Base-by-base conservation (phyloP, 2,797 vertebrate species). In the Erethizon dorsatum region DNA sequence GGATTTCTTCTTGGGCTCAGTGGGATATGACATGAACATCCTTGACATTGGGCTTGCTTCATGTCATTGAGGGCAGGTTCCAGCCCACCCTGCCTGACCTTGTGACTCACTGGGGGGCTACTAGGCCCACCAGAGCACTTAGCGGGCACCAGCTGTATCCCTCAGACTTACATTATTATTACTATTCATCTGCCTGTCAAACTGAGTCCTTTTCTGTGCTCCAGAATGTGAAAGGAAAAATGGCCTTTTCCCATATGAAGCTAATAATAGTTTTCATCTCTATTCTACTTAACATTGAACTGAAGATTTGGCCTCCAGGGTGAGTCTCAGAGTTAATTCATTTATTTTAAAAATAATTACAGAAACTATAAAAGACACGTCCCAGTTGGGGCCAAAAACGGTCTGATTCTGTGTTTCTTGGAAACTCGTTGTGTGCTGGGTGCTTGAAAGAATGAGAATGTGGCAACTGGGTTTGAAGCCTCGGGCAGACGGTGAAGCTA, bases 181-280 rank as follows among this genome's bases (percentile, higher is more conserved):
- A 89, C 95, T 95, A 61, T 96, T 98, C 96, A 95, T 96, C 95
- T 94, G 78, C 97, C 92, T 97, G 69, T 97, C 97, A 97, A 95
- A 84, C 77, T 77, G 78, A 97, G 88, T 31, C 90, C 88, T 98
- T 96, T 92, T 94, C 97, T 97, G 65, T 92, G 75, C 61, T 97
- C 73, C 45, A 77, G 47, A 97, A 91, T 90, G 77, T 83, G 92
- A 97, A 94, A 97, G 92, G 88, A 97, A 98, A 98, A 97, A 97
- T 92, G 97, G 31, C 84, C 83, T 98, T 98, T 96, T 96, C 97
- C 77, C 93, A 96, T 95, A 97, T 80, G 96, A 93, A 92, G 80
- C 97, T 98, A 98, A 98, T 98, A 98, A 98, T 94, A 98, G 95
- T 96, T 69, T 91, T 96, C 97, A 96, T 97, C 92, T 95, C 87